Base-by-base conservation (phyloP, 1,140 invertebrate genomes). In the Saccostrea cuccullata region DNA sequence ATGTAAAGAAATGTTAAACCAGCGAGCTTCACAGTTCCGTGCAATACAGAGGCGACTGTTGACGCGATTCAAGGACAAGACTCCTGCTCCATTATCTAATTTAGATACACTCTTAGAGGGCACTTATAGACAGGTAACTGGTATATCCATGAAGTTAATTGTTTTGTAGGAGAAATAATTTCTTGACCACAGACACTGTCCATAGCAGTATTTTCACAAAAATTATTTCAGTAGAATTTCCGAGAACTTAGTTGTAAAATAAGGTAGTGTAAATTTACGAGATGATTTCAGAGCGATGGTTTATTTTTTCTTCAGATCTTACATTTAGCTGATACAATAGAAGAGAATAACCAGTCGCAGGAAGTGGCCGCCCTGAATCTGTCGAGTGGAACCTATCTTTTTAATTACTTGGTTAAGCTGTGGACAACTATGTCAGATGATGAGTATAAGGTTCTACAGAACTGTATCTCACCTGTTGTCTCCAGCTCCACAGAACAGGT, bases 61-160 rank as follows among this genome's bases (percentile, higher is more conserved):
- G 67, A 96, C 96, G 0, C 97, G 97, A 93, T 97, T 97, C 92
- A 97, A 97, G 90, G 97, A 97, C 86, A 96, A 97, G 93, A 97
- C 97, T 67, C 97, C 97, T 2, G 96, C 96, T 3, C 96, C 97
- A 55, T 95, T 97, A 84, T 96, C 96, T 55, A 96, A 97, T 90
- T 94, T 98, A 30, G 96, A 97, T 93, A 96, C 96, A 23, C 94
- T 98, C 36, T 95, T 98, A 87, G 96, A 96, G 88, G 96, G 97
- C 82, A 97, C 97, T 13, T 96, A 97, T 91, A 94, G 95, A 90
- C 96, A 97, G 91, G 96, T 97, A 40, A 90, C 88, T 77, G 26
- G 26, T 30, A 8, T 47, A 47, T 47, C 47, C 47, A 47, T 47
- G 1, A 47, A 47, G 5, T 36, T 2, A 47, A 0, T 47, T 47